These are phyloP conservation scores for Gryllus longicercus DNA, from an alignment of 2,888 invertebrate species.

Conservation along the genomic window DNA sequence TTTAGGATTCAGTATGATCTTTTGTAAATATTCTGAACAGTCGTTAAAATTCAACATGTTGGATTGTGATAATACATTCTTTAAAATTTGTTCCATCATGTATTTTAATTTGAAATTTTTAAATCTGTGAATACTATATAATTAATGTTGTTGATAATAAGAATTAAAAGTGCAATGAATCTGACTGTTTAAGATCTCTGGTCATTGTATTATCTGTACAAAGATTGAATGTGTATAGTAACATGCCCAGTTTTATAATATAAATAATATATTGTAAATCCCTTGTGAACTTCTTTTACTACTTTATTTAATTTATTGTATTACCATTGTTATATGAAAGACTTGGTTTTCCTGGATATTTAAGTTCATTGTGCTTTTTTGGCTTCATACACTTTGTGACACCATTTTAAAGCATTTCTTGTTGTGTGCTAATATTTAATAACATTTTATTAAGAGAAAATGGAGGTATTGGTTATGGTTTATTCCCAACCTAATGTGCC, in stretches of 20 bases:
- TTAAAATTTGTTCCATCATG: slow-evolving; percentile 11
- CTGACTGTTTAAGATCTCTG: slow-evolving; percentile 5
- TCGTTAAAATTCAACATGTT: neutral
- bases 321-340: too few relatives aligned
- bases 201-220: neutral
- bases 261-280: neutral
- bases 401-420: too few relatives aligned
- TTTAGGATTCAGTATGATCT: neutral
- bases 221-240: too few relatives aligned
- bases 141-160: neutral
- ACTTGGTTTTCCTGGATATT: too few relatives aligned
- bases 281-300: neutral
- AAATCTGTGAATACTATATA: neutral
- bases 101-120: neutral
- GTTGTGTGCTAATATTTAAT: too few relatives aligned
- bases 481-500: too few relatives aligned
- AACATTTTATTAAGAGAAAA: too few relatives aligned
- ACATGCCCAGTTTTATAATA: neutral
- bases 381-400: too few relatives aligned
- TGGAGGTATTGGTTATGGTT: too few relatives aligned
- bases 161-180: neutral
- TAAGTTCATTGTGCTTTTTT: too few relatives aligned
- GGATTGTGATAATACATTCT: slow-evolving; percentile 11
- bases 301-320: too few relatives aligned
- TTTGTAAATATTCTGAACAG: neutral